Evolutionary conservation across 2,888 invertebrate species (phyloP), one percentile per base, ranked within the genome.

Genomic region (Chymomyza fuscimana): DNA sequence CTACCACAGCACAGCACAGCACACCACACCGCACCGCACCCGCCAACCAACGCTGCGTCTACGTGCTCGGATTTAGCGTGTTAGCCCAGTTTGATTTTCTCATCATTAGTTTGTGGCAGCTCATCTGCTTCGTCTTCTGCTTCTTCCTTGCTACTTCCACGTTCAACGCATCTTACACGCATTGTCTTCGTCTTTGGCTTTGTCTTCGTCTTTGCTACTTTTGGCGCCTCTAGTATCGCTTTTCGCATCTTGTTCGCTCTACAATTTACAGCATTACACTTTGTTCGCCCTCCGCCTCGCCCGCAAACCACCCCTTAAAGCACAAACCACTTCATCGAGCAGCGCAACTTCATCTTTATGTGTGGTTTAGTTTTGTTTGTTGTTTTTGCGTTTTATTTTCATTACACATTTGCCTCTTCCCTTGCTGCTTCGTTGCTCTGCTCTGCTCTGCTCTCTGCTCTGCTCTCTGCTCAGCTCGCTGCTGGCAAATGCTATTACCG

Each of bases 371-470:
- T 54, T 54, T 54, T 16, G 16, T 54, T n/a, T 54, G 16, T 9
- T 54, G 51, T 25, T 63, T 67, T 67, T 64, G 70, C 50, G 65
- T 36, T 52, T 63, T 70, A 64, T 68, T 72, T 63, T 56, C 62
- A 68, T 70, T 64, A 64, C 67, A 70, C 36, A 36, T 12, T 32
- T 68, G 59, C 60, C 65, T 60, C 67, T 25, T 25, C 25, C 25
- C 25, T 0, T 0, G 32, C 12, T 36, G 36, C 36, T 36, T 36
- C 7, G 36, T 9, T 36, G 36, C 36, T 5, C 6, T 36, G 36
- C 36, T 0, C 36, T 36, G 36, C 36, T 36, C 2, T 36, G 6
- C 36, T 36, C 36, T 36, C 36, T 36, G 36, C 36, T 2, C 32
- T 32, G 32, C 32, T 32, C 29, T 46, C 65, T 32, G 10, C 60